These are phyloP conservation scores for Pao palembangensis DNA, from an alignment of 2,113 vertebrate genomes.

Conservation along the genomic window DNA sequence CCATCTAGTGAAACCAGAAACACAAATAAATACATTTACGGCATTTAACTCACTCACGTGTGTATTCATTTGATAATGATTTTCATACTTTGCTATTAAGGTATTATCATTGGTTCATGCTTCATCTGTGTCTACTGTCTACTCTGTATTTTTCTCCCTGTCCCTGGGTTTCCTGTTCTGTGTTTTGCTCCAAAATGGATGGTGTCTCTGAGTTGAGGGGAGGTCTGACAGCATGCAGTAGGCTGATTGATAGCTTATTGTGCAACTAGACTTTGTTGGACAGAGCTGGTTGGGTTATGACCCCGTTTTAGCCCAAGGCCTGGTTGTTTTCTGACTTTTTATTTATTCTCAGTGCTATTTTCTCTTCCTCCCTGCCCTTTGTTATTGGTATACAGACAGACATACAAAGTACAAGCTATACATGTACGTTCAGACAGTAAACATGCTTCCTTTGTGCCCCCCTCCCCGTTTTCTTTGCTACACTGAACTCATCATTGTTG, in stretches of 20 bases:
- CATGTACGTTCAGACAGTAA: slow-evolving; percentile 18
- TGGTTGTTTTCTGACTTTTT: slow-evolving; percentile 20
- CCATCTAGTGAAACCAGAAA: too few relatives aligned
- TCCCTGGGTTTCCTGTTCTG: slow-evolving; percentile 24
- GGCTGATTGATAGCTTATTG: slow-evolving; percentile 79
- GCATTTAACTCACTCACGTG: too few relatives aligned
- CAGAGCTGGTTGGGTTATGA: slow-evolving; percentile 73
- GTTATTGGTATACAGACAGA: slow-evolving; percentile 44
- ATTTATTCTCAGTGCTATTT: slow-evolving; percentile 6
- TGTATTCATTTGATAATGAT: too few relatives aligned
- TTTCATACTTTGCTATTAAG: neutral
- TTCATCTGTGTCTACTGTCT: neutral
- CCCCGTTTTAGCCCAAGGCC: slow-evolving; percentile 59
- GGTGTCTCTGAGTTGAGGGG: slow-evolving; percentile 58
- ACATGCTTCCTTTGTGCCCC: slow-evolving; percentile 33
- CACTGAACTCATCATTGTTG: slow-evolving; percentile 48
- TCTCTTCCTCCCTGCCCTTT: slow-evolving; percentile 19
- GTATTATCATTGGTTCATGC: neutral
- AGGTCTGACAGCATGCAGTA: slow-evolving; percentile 64
- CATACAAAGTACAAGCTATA: neutral
- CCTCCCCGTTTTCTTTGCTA: slow-evolving; percentile 4
- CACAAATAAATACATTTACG: too few relatives aligned
- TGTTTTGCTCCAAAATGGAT: slow-evolving; percentile 64
- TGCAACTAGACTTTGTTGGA: slow-evolving; percentile 72
- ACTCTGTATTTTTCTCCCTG: slow-evolving; percentile 10